Evolutionary conservation across 1,140 invertebrate species (phyloP), one percentile per base, ranked within the genome.

Genomic region (Drosophila takahashii): DNA sequence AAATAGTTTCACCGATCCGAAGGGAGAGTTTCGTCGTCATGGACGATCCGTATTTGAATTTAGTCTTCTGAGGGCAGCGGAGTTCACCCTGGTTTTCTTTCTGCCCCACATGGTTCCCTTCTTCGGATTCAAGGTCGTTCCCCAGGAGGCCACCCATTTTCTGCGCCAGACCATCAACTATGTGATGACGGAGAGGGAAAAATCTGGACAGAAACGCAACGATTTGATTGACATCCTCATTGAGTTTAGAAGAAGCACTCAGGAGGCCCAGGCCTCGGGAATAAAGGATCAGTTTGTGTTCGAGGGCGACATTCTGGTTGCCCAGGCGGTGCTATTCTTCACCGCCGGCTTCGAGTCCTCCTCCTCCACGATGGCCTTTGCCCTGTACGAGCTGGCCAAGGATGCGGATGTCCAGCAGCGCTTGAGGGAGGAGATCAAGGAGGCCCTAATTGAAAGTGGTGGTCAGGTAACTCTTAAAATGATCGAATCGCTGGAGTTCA

Each of bases 251-350:
- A 57, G 79, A 4, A 73, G 66, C 54, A 76, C 84, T 0, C 85
- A 81, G 41, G 45, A 67, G 36, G 64, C 67, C n/a, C 61, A 79
- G 26, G 48, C 26, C 0, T 41, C 61, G 9, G 59, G 57, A 0
- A 48, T 48, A 1, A 29, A 64, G 11, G 52, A 75, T 41, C 69
- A 79, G 44, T 61, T 87, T 15, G 45, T 81, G 0, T 93, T 91
- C 37, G 84, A 92, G n/a, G 91, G 87, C 32, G 90, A 92, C 15
- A 67, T 92, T 1, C 53, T 96, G 4, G 84, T 94, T 1, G 94
- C 94, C 0, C 95, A 96, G 74, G 93, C 94, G 1, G 91, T 95
- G 1, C 39, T 95, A 6, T 96, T 96, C 75, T 95, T 96, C 69
- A 90, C 93, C 2, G 96, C 94, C 54, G 93, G 93, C 4, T 94